phyloP scores from a whole-genome alignment of 1,140 invertebrate species.

The Drosophila varians region DNA sequence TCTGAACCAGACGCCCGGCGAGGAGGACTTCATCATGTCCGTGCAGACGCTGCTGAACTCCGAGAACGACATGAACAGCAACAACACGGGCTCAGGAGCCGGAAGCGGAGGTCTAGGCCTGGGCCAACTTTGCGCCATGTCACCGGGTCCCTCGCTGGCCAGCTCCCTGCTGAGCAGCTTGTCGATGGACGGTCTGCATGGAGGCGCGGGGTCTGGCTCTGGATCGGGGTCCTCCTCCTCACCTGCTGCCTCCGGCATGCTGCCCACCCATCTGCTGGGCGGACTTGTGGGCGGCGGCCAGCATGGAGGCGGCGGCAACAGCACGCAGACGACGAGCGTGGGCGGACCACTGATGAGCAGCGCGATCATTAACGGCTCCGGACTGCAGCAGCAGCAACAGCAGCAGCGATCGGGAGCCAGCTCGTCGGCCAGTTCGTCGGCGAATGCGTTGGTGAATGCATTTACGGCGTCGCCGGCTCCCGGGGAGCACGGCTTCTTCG shows the following conservation, averaged over 20 bases:
- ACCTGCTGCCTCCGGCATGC: conserved; percentile 19
- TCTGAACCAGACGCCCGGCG: conserved; percentile 88
- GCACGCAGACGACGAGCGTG: conserved; percentile 79
- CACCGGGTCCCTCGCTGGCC: conserved; percentile 70
- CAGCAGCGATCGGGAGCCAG: conserved; percentile 74
- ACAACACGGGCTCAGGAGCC: conserved; percentile 51
- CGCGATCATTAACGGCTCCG: conserved; percentile 87
- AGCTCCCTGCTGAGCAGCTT: conserved; percentile 67
- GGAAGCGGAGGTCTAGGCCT: conserved; percentile 25
- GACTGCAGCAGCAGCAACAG: conserved; percentile 50
- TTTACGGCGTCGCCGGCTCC: conserved; percentile 71
- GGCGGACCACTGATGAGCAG: conserved; percentile 88
- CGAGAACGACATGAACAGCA: conserved; percentile 85
- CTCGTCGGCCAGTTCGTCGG: conserved; percentile 55
- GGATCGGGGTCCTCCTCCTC: conserved; percentile 50
- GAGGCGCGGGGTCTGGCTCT: neutral
- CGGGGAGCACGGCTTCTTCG: conserved; percentile 64
- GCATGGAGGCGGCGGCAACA: conserved; percentile 40
- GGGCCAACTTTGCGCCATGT: conserved; percentile 64
- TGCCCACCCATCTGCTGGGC: conserved; percentile 65
- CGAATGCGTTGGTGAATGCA: conserved; percentile 59
- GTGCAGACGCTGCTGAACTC: conserved; percentile 92
- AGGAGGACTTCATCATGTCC: conserved; percentile 95
- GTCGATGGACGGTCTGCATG: conserved; percentile 68
- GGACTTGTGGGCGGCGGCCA: conserved; percentile 78